Conservation (phyloP, 2,113 vertebrate species). For the Coreoperca whiteheadi region DNA sequence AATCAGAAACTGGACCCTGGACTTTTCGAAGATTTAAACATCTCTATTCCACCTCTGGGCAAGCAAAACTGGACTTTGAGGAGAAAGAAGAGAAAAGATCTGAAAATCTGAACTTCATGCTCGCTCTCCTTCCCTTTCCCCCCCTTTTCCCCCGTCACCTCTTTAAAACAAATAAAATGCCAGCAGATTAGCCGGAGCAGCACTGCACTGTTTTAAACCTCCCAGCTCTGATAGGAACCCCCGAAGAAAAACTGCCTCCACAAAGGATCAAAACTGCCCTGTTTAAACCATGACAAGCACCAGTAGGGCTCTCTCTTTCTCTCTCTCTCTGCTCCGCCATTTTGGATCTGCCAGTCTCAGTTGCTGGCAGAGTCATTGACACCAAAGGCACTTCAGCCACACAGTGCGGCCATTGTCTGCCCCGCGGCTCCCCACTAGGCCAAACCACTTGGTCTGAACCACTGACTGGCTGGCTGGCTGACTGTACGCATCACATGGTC, state of each 20-base stretch:
- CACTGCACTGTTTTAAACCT: constrained; percentile 23
- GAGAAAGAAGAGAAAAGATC: constrained; percentile 30
- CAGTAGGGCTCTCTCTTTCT: constrained; percentile 71
- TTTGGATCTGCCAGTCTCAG: constrained; percentile 81
- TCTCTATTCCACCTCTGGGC: constrained; percentile 44
- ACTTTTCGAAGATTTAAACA: constrained; percentile 22
- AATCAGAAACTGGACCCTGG: constrained; percentile 54
- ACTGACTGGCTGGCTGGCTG: constrained; percentile 72
- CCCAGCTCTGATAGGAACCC: constrained; percentile 42
- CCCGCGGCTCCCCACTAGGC: constrained; percentile 74
- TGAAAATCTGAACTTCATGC: constrained; percentile 41
- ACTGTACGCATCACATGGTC: constrained; percentile 73
- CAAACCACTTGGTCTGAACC: constrained; percentile 81
- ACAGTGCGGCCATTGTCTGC: constrained; percentile 80
- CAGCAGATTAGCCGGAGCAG: constrained; percentile 45
- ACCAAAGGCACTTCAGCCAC: constrained; percentile 79
- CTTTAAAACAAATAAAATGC: constrained; percentile 51
- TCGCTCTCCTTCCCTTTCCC: background rate
- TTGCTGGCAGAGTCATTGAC: constrained; percentile 79
- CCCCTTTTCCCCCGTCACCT: background rate
- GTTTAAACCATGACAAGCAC: constrained; percentile 68
- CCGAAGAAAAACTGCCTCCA: constrained; percentile 55
- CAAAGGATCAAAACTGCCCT: constrained; percentile 68
- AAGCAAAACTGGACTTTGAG: constrained; percentile 51
- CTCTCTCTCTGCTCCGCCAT: constrained; percentile 76